Evolutionary conservation across 2,797 vertebrate species (phyloP), one percentile per base, ranked within the genome.

Genomic region (Pangasius djambal): DNA sequence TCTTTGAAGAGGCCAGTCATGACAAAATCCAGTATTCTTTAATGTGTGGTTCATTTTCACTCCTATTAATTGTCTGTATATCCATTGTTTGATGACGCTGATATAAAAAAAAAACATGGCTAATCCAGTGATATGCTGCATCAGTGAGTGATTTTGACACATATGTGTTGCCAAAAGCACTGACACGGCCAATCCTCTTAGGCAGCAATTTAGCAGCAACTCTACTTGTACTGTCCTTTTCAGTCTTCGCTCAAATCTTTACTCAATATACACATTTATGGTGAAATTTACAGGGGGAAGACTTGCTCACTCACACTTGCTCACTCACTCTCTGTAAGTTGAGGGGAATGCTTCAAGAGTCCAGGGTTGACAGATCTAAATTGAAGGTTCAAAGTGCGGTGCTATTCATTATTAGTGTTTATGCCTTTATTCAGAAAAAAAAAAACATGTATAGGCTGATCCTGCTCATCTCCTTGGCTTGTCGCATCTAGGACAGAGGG

Each of bases 361-460:
- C 85, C 95, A 93, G 94, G 95, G 92, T 94, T 92, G 93, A 88
- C 96, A 95, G 97, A 95, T 93, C 93, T 94, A 91, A 91, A 94
- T 94, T 97, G 95, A 96, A 95, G 97, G 95, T 96, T 97, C 96
- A 99, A 99, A 99, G 98, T 99, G 98, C 98, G 97, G 97, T 98
- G 98, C 98, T 97, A 97, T 97, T 94, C 97, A 94, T 95, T 95
- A 95, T 95, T 92, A 89, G 91, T 94, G 91, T 95, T 94, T 95
- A 97, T 97, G 98, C 97, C 98, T 99, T 99, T 97, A 98, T 97
- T 95, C 96, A 95, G 83, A 70, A 85, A 93, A 93, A 94, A 94
- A 94, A 44, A 44, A 95, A 94, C 94, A 92, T 95, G 7, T 13
- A 94, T 95, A 55, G 34, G 48, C 87, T 94, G 93, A 90, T 93